Conservation (phyloP, 1,140 invertebrate genomes). For the Cylas formicarius region DNA sequence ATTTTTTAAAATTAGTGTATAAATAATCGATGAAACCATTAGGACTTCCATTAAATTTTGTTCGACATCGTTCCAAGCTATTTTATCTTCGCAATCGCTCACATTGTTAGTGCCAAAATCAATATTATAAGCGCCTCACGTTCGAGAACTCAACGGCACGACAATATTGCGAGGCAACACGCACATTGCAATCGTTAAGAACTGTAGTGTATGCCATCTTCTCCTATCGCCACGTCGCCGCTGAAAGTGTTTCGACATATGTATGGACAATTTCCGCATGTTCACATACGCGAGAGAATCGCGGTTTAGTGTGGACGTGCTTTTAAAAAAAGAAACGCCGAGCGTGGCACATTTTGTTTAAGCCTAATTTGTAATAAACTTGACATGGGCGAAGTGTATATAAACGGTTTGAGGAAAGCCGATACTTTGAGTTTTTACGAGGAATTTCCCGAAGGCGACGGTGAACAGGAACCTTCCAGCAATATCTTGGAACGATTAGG, state of each 20-base stretch:
- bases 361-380: too few relatives aligned
- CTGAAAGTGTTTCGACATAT: neutral
- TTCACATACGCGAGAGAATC: neutral
- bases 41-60: too few relatives aligned
- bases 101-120: conserved; percentile 24
- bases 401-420: conserved; percentile 18
- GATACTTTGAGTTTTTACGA: conserved; percentile 22
- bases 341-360: conserved; percentile 1
- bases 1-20: too few relatives aligned
- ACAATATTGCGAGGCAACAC: too few relatives aligned
- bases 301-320: neutral
- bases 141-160: neutral
- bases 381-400: conserved; percentile 21
- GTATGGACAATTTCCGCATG: neutral
- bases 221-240: neutral
- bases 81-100: conserved; percentile 8
- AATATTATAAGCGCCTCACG: conserved; percentile 20
- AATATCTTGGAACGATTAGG: conserved; percentile 24
- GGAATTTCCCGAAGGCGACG: conserved; percentile 19
- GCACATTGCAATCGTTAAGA: too few relatives aligned
- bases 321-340: neutral
- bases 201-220: too few relatives aligned
- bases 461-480: conserved; percentile 15
- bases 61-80: too few relatives aligned
- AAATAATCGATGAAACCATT: too few relatives aligned